These are phyloP conservation scores for Drosophila leontia DNA, from an alignment of 1,140 invertebrate species.

Conservation along the genomic window DNA sequence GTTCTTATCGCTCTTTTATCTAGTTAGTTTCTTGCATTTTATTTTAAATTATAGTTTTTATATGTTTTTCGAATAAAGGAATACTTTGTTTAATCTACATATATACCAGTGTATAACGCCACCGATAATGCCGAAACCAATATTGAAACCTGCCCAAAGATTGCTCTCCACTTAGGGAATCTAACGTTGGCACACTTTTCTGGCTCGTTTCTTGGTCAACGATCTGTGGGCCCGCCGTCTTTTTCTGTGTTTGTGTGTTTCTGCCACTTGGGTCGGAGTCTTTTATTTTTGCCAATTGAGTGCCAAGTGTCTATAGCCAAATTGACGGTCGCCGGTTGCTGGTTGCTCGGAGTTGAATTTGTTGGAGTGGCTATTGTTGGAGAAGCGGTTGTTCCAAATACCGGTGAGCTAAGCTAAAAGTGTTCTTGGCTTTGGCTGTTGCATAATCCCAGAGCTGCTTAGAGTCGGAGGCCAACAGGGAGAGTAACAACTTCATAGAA, in stretches of 20 bases:
- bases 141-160: slow-evolving; percentile 55
- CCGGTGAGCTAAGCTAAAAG: slow-evolving; percentile 51
- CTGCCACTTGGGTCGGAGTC: slow-evolving; percentile 20
- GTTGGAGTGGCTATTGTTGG: slow-evolving; percentile 20
- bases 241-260: slow-evolving; percentile 32
- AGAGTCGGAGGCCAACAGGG: not conserved
- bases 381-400: slow-evolving; percentile 36
- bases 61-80: not conserved
- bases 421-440: slow-evolving; percentile 44
- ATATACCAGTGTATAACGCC: slow-evolving; percentile 4
- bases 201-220: slow-evolving; percentile 55
- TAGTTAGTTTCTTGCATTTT: not conserved
- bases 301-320: slow-evolving; percentile 29
- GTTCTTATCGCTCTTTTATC: not conserved
- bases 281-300: slow-evolving; percentile 30
- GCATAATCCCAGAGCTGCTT: slow-evolving; percentile 27
- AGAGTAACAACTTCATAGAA: not conserved
- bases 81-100: not conserved
- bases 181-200: slow-evolving; percentile 64
- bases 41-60: not conserved
- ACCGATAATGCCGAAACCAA: slow-evolving; percentile 24
- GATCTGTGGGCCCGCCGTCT: slow-evolving; percentile 32
- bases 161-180: slow-evolving; percentile 60
- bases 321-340: slow-evolving; percentile 19
- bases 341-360: slow-evolving; percentile 2